Evolutionary conservation across 2,888 invertebrate genomes (phyloP), one percentile per base, ranked within the genome.

Genomic region (Galerucella nymphaeae): DNA sequence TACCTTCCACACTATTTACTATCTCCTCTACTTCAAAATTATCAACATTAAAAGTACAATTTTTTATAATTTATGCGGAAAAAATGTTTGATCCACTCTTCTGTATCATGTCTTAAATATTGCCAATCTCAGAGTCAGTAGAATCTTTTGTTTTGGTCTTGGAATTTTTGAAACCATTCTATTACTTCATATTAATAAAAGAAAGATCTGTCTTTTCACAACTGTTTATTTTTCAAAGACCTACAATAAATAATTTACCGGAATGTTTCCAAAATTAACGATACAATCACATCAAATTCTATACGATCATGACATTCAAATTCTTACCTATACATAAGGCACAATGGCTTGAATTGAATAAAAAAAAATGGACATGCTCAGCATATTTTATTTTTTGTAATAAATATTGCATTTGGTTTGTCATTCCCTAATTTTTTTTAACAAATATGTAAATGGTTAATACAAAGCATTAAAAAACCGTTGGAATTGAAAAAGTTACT

Each of bases 161-260:
- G 5, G 14, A n/a, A 48, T 48, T 53, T 16, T 53, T 3, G 1
- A 16, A 50, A n/a, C 50, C 16, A 9, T 53, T 9, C 14, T 30
- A 8, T 16, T n/a, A 2, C 41, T 61, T 38, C 10, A 42, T 38
- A 42, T 41, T 30, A 38, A 53, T 65, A 65, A 53, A 42, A 42
- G 2, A 65, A 65, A 53, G n/a, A 20, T 23, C 9, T 45, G 2
- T 53, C 13, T 61, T 71, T 72, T 76, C 13, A 64, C 67, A 76
- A 76, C 70, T 69, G 18, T 75, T 75, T 77, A 75, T 75, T 77
- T 77, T 63, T 48, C 66, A 75, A 74, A 72, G 61, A 59, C 72
- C 76, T 77, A 77, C 76, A 76, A 75, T 66, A 73, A 76, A 66
- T 72, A 42, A 70, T 63, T 76, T 72, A 74, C 70, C 71, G 69